Conservation (phyloP, 2,888 invertebrate species). For the Vanessa cardui region DNA sequence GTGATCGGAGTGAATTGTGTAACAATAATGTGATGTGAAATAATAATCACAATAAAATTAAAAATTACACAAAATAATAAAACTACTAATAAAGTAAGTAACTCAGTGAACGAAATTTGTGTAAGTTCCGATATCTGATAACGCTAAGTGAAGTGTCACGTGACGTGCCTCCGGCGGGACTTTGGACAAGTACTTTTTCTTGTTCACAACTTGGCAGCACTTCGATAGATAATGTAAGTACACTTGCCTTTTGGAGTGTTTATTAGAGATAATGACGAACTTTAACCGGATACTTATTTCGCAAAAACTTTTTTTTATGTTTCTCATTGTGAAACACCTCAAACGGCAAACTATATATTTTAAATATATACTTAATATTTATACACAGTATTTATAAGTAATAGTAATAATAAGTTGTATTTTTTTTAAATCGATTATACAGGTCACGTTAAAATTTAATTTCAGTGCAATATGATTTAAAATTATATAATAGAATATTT, state of each 20-base stretch:
- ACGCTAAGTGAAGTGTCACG: conserved; percentile 56
- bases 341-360: too few species aligned
- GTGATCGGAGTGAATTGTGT: conserved; percentile 42
- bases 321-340: background rate
- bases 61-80: conserved; percentile 13
- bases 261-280: conserved; percentile 13
- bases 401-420: too few species aligned
- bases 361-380: too few species aligned
- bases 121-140: conserved; percentile 43
- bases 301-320: background rate
- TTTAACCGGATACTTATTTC: background rate
- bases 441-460: conserved; percentile 34
- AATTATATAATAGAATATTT: conserved; percentile 21
- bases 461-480: conserved; percentile 24
- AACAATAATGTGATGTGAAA: conserved; percentile 46
- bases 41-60: conserved; percentile 8
- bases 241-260: conserved; percentile 33
- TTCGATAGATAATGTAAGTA: conserved; percentile 48
- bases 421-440: too few species aligned
- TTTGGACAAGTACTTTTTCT: conserved; percentile 40
- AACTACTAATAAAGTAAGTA: conserved; percentile 22
- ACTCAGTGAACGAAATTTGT: conserved; percentile 35
- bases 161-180: conserved; percentile 45
- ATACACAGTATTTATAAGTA: too few species aligned
- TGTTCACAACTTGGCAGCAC: conserved; percentile 33